These are phyloP conservation scores for Limnephilus auricula DNA, from an alignment of 2,888 invertebrate genomes.

Conservation along the genomic window DNA sequence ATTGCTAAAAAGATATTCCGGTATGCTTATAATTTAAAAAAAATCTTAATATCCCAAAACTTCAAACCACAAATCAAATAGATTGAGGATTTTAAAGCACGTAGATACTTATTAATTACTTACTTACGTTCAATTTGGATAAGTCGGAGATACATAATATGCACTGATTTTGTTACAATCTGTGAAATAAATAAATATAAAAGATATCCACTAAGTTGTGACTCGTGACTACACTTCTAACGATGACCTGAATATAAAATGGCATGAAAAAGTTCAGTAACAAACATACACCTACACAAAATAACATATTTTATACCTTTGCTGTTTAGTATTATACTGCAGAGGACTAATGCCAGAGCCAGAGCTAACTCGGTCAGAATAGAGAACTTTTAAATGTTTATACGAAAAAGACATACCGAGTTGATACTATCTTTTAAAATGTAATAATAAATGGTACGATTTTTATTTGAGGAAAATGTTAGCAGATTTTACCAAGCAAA, in stretches of 20 bases:
- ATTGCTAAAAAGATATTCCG: no score
- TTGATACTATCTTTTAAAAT: no score
- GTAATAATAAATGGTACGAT: neutral
- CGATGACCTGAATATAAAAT: neutral
- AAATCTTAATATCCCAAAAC: no score
- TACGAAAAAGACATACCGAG: neutral
- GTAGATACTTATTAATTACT: no score
- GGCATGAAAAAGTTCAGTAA: neutral
- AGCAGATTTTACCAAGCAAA: neutral
- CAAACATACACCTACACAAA: neutral
- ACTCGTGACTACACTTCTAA: neutral
- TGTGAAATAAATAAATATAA: neutral
- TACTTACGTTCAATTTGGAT: neutral
- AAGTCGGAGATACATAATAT: neutral
- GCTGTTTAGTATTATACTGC: no score
- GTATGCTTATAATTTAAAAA: no score
- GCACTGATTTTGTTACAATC: neutral
- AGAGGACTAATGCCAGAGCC: no score
- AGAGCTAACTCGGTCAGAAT: no score
- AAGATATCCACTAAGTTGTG: neutral
- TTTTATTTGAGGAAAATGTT: neutral
- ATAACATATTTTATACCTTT: no score
- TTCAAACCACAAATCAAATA: no score
- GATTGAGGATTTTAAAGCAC: neutral
- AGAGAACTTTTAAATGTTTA: neutral